phyloP scores from a whole-genome alignment of 2,888 invertebrate genomes.

The Macrophya annulata region DNA sequence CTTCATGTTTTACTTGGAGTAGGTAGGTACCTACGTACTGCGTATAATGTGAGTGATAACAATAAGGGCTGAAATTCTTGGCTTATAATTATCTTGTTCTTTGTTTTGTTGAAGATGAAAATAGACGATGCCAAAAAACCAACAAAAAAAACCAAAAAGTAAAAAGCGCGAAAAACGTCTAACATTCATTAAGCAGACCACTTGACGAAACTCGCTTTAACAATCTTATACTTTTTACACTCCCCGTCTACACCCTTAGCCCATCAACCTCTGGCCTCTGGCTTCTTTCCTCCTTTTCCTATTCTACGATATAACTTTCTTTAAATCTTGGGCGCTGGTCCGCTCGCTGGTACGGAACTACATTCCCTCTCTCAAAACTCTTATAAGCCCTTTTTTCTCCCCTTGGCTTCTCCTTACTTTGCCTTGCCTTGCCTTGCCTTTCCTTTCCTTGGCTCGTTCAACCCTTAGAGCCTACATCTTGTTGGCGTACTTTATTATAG shows the following conservation, averaged over 20 bases:
- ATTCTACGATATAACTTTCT: conserved; percentile 49
- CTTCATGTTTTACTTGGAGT: background rate
- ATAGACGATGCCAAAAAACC: background rate
- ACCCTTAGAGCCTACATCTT: conserved; percentile 38
- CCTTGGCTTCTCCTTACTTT: background rate
- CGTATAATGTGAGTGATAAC: background rate
- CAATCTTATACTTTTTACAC: conserved; percentile 36
- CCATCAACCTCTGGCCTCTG: conserved; percentile 17
- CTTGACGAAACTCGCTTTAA: conserved; percentile 50
- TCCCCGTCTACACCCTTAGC: background rate
- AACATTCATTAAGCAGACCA: conserved; percentile 36
- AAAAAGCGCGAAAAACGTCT: background rate
- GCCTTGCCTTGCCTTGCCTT: background rate
- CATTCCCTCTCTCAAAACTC: conserved; percentile 44
- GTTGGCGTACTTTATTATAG: conserved; percentile 27
- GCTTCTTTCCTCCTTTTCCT: conserved; percentile 14
- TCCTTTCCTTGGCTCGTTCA: background rate
- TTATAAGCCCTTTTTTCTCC: conserved; percentile 32
- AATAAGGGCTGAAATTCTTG: background rate
- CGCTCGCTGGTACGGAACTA: conserved; percentile 14
- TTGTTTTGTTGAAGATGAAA: background rate
- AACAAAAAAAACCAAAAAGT: background rate
- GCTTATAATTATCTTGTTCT: background rate
- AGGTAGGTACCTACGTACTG: background rate
- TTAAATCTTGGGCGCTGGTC: conserved; percentile 48